Evolutionary conservation across 30 jellyfish, hydroid and myxozoan genomes (phyloP).

Genomic region (Nemopilema nomurai): DNA sequence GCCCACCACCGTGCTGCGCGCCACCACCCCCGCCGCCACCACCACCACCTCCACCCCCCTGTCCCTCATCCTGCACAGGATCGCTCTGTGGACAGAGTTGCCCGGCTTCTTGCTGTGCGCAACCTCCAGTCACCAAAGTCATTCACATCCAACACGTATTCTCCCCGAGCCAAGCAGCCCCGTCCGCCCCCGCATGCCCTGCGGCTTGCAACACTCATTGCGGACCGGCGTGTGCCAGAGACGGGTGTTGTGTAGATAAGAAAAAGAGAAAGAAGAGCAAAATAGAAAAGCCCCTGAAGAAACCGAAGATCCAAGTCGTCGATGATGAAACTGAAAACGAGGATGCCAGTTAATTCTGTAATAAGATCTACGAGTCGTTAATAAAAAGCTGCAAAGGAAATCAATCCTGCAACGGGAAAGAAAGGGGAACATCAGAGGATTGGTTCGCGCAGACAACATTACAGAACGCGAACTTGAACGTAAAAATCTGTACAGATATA

Average conservation of each 20-base stretch:
- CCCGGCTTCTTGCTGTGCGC: constrained; percentile 58
- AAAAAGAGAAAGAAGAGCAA: constrained; percentile 48
- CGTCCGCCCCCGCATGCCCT: constrained; percentile 87
- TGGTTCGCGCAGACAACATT: background rate
- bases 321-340: constrained; percentile 15
- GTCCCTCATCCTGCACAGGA: constrained; percentile 62
- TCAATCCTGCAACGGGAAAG: background rate
- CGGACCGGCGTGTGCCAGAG: constrained; percentile 98
- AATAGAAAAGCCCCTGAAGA: constrained; percentile 38
- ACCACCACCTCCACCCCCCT: constrained; percentile 84
- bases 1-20: constrained; percentile 70
- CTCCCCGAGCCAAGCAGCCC: constrained; percentile 76
- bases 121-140: constrained; percentile 84
- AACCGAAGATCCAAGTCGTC: constrained; percentile 24
- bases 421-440: background rate
- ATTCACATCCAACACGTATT: constrained; percentile 82
- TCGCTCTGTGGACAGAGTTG: constrained; percentile 68
- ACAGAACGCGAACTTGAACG: background rate
- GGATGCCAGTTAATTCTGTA: background rate
- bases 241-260: constrained; percentile 93
- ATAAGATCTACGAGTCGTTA: background rate
- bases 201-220: constrained; percentile 91
- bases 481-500: background rate
- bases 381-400: background rate
- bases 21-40: constrained; percentile 80